A percentile compares a stretch with the other conserved stretches of the same genome.
phyloP scores from a whole-genome alignment of 2,888 invertebrate genomes.

The Cephus spinipes region DNA sequence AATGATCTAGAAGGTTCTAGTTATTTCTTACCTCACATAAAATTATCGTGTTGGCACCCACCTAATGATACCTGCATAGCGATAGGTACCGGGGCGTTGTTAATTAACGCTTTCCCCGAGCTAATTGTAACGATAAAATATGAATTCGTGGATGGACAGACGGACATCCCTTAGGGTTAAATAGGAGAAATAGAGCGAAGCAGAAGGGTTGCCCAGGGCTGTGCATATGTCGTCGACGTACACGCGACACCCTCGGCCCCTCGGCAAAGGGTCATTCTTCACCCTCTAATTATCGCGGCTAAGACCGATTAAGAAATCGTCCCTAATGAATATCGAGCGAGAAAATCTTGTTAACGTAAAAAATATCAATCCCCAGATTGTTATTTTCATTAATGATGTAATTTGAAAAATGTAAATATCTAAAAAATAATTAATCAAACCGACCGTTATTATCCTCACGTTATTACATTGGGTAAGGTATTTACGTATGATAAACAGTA shows the following conservation, averaged over 20 bases:
- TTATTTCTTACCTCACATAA: conserved; percentile 14
- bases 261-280: conserved; percentile 8
- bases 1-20: conserved; percentile 7
- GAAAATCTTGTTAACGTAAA: neutral
- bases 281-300: conserved; percentile 10
- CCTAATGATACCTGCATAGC: neutral
- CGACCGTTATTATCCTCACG: neutral
- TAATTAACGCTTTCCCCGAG: neutral
- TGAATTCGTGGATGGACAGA: neutral
- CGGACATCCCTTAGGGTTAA: neutral
- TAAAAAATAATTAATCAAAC: neutral
- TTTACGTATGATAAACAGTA: neutral
- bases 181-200: conserved; percentile 6
- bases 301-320: conserved; percentile 9
- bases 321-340: neutral
- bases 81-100: neutral
- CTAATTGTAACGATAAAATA: neutral
- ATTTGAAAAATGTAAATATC: neutral
- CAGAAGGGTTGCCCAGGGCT: conserved; percentile 22
- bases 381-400: neutral
- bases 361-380: neutral
- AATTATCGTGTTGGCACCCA: conserved; percentile 6
- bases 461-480: neutral
- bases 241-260: conserved; percentile 32
- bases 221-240: conserved; percentile 34